These are phyloP conservation scores for Zele albiditarsus DNA, from an alignment of 2,888 invertebrate species.

Conservation along the genomic window DNA sequence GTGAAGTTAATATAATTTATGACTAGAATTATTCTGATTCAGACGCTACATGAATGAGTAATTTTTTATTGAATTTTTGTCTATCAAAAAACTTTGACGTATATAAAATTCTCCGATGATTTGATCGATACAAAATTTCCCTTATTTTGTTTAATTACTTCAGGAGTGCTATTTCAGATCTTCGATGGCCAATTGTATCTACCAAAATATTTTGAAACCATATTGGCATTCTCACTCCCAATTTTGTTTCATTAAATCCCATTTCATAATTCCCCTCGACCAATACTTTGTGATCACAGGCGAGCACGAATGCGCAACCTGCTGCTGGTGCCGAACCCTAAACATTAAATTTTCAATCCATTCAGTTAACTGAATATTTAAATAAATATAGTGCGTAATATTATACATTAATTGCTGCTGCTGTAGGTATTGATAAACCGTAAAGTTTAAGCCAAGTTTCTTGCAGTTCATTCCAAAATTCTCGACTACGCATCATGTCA, in stretches of 20 bases:
- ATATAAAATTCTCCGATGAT: no score
- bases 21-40: no score
- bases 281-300: slow-evolving; percentile 91
- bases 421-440: slow-evolving; percentile 81
- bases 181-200: slow-evolving; percentile 75
- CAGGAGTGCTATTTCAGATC: slow-evolving; percentile 82
- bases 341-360: background rate
- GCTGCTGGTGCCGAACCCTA: slow-evolving; percentile 75
- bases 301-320: slow-evolving; percentile 85
- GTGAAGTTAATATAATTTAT: no score
- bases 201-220: slow-evolving; percentile 76
- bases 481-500: slow-evolving; percentile 78
- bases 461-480: slow-evolving; percentile 87
- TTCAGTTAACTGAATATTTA: background rate
- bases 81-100: no score
- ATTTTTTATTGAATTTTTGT: no score
- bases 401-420: slow-evolving; percentile 88
- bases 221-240: slow-evolving; percentile 86
- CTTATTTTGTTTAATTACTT: slow-evolving; percentile 52
- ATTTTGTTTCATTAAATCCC: slow-evolving; percentile 89
- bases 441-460: slow-evolving; percentile 87
- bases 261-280: slow-evolving; percentile 84
- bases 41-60: no score
- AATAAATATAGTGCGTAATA: no score
- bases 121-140: no score